Base-by-base conservation (phyloP, 2,888 invertebrate genomes). In the Pammene fasciana region DNA sequence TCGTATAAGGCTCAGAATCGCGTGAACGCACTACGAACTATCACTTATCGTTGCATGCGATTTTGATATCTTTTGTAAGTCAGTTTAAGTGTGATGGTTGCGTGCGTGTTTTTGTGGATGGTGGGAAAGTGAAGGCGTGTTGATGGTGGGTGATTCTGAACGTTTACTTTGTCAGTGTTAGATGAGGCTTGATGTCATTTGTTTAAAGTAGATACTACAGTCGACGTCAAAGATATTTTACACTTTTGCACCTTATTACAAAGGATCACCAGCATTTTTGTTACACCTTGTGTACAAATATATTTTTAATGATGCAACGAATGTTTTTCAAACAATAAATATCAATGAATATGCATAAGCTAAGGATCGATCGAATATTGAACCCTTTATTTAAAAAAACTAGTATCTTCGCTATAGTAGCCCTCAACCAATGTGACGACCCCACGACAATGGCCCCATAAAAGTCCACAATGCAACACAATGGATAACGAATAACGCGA, bases 91-190 rank as follows among this genome's bases (percentile, higher is more conserved):
- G 62, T 11, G 50, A 52, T 10, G 50, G 52, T 62, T 13, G 18
- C 10, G 50, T 62, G 41, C 26, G n/a, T 11, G 41, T 41, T 52
- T 52, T 18, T 41, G 38, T 62, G 41, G 16, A 61, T 52, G 52
- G 62, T 62, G 62, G 62, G 62, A 62, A 62, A 62, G 62, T 62
- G 62, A 62, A 61, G 62, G 62, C 62, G 62, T 62, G 61, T 61
- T 61, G 41, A 41, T 41, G 62, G 62, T 48, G 38, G 50, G 61
- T 62, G 62, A 62, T 62, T 41, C 62, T 52, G 62, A 18, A 41
- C 41, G 50, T 26, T 62, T 52, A 26, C 41, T 52, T 16, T 34
- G 48, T 52, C 6, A 4, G 9, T 46, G 38, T 50, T 52, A 41
- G 50, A 41, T 62, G 38, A 38, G 60, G 16, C 38, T 61, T 36